Percentiles rank a stretch among this genome's conserved stretches.
phyloP scores from a whole-genome alignment of 2,888 invertebrate genomes.

The Minunthozetes semirufus region DNA sequence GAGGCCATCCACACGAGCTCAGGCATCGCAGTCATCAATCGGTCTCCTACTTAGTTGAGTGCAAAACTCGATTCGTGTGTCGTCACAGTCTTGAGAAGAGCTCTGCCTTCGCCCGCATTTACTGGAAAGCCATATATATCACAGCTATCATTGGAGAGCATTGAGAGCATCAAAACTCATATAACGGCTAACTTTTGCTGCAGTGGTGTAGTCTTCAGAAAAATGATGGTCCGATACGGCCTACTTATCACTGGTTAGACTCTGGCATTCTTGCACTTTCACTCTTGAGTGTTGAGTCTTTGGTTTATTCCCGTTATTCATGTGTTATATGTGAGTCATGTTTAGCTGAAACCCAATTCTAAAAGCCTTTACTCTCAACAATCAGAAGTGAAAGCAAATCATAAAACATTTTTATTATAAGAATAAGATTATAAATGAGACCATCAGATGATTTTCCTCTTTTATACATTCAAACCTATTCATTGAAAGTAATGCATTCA shows the following conservation, averaged over 20 bases:
- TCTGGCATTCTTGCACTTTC: neutral
- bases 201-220: neutral
- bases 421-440: constrained; percentile 25
- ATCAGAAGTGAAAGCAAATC: constrained; percentile 15
- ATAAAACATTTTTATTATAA: constrained; percentile 19
- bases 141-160: neutral
- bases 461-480: constrained; percentile 17
- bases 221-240: constrained; percentile 25
- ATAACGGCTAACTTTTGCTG: constrained; percentile 1
- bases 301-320: neutral
- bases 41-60: constrained; percentile 7
- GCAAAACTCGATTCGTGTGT: constrained; percentile 19
- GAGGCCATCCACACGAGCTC: constrained; percentile 21
- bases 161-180: neutral
- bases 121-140: constrained; percentile 17
- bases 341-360: neutral
- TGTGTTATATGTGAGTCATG: constrained; percentile 1
- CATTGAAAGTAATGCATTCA: constrained; percentile 18
- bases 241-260: constrained; percentile 6
- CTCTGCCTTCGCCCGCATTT: neutral
- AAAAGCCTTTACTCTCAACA: constrained; percentile 3
- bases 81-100: constrained; percentile 12
- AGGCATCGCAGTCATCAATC: constrained; percentile 19
- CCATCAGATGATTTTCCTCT: neutral
- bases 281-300: neutral